Percentiles rank a stretch among this genome's conserved stretches.
Conservation (phyloP, 2,113 vertebrate species). For the Thinocorus orbignyianus region DNA sequence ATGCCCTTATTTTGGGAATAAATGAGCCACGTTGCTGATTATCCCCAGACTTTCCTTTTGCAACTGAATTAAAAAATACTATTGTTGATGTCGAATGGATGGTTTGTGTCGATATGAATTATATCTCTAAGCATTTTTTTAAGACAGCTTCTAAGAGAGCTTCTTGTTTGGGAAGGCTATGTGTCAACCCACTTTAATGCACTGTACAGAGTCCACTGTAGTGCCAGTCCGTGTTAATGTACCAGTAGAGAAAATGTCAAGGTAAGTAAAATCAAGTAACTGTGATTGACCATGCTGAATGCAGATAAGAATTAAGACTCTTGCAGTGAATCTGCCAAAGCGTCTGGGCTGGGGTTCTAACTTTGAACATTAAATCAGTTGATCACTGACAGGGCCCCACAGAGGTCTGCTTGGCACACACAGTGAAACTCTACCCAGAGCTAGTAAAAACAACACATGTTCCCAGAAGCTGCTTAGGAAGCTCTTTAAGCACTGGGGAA, state of each 20-base stretch:
- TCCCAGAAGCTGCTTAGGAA: constrained; percentile 64
- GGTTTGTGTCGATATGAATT: background rate
- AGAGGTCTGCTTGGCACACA: constrained; percentile 26
- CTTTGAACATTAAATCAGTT: background rate
- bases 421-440: constrained; percentile 29
- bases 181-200: background rate
- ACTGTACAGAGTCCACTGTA: background rate
- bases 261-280: background rate
- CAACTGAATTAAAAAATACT: background rate
- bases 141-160: background rate
- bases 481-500: constrained; percentile 9
- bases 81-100: background rate
- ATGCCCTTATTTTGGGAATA: background rate
- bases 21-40: background rate
- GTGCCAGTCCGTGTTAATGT: background rate
- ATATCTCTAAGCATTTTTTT: background rate
- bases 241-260: background rate
- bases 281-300: background rate
- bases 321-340: background rate
- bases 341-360: background rate
- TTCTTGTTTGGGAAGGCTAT: background rate
- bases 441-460: constrained; percentile 62
- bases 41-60: background rate
- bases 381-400: background rate
- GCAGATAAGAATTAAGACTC: background rate